phyloP scores from a whole-genome alignment of 2,797 vertebrate species.

The Sebastes ruberrimus region DNA sequence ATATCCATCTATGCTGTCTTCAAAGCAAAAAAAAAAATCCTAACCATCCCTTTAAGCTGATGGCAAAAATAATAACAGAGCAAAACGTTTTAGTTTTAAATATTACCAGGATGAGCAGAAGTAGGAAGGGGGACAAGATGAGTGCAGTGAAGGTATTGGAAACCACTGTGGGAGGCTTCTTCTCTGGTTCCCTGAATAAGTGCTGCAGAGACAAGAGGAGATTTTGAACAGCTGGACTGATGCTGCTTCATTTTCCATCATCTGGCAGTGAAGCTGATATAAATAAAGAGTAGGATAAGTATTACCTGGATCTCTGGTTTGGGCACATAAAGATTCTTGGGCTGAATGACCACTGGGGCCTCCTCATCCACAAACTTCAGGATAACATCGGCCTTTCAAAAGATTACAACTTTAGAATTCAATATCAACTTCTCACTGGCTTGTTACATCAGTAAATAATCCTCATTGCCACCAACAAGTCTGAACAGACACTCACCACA shows the following conservation, averaged over 20 bases:
- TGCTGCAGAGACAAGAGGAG: conserved; percentile 82
- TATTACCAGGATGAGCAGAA: conserved; percentile 93
- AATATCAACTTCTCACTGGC: neutral
- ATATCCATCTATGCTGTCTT: neutral
- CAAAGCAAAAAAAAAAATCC: neutral
- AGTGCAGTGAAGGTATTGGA: conserved; percentile 96
- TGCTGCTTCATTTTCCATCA: neutral
- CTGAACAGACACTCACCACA: conserved; percentile 84
- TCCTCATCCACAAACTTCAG: conserved; percentile 97
- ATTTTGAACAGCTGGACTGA: neutral
- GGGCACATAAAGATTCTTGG: conserved; percentile 94
- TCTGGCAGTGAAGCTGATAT: neutral
- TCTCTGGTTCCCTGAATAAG: conserved; percentile 97
- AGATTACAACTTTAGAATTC: neutral
- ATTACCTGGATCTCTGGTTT: conserved; percentile 97
- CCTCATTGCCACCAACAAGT: neutral
- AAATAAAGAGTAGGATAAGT: neutral
- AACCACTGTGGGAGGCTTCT: conserved; percentile 94
- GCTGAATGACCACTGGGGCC: conserved; percentile 86
- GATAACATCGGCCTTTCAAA: conserved; percentile 90
- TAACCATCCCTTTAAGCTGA: neutral
- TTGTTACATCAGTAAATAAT: neutral
- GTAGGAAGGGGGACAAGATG: conserved; percentile 91
- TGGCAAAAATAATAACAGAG: neutral
- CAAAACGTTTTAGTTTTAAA: neutral